A percentile compares a stretch with the other conserved stretches of the same genome.
phyloP scores from a whole-genome alignment of 2,888 invertebrate genomes.

The Drymonia ruficornis region DNA sequence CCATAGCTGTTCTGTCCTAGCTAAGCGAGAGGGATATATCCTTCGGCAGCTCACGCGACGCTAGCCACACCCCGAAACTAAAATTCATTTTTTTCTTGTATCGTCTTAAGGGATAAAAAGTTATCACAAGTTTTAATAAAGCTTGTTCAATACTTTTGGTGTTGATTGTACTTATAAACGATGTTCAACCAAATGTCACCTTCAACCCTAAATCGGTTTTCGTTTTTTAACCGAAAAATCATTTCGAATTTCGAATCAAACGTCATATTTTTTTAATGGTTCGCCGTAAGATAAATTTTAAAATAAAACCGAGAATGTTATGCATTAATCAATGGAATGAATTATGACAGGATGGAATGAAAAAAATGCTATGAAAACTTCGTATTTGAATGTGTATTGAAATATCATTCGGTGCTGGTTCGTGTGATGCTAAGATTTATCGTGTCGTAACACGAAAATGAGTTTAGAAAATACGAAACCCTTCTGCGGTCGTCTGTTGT shows the following conservation, averaged over 20 bases:
- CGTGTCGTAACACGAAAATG: background rate
- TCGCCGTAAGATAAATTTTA: background rate
- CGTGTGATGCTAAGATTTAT: background rate
- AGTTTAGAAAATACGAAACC: background rate
- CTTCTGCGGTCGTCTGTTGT: background rate
- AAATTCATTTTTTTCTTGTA: no score
- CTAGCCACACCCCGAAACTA: no score
- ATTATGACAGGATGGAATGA: background rate
- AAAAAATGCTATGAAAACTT: background rate
- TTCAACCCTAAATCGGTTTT: no score
- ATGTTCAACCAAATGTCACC: background rate
- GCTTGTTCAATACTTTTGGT: no score
- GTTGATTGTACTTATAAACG: background rate
- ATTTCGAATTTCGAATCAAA: background rate
- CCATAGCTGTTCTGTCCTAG: no score
- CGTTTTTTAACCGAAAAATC: background rate
- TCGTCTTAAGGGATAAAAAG: no score
- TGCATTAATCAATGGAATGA: constrained; percentile 1
- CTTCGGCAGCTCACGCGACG: no score
- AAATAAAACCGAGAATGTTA: background rate
- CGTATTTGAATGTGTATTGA: background rate
- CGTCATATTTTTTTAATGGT: background rate
- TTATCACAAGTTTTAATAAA: no score
- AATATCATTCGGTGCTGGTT: background rate
- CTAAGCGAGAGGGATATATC: no score